Conservation (phyloP, 2,797 vertebrate genomes). For the Takifugu ocellatus region DNA sequence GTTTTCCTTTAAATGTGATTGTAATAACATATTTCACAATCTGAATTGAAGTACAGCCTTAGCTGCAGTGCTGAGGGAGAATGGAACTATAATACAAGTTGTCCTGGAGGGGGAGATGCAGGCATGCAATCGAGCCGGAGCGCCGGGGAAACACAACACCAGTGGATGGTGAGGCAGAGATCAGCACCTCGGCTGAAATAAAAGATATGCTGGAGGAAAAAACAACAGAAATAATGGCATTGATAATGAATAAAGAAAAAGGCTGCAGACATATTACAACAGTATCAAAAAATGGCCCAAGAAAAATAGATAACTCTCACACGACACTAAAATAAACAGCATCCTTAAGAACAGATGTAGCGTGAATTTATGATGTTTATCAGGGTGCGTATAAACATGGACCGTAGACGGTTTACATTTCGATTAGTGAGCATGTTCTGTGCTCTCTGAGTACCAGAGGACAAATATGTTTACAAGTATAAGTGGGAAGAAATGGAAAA, state of each 20-base stretch:
- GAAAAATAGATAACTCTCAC: conserved; percentile 41
- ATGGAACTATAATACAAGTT: conserved; percentile 65
- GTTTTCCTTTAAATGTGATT: conserved; percentile 18
- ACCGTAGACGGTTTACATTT: conserved; percentile 70
- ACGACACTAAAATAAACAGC: conserved; percentile 70
- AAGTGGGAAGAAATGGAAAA: conserved; percentile 37
- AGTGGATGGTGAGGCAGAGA: conserved; percentile 25
- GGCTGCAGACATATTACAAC: background rate
- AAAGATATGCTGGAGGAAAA: conserved; percentile 5
- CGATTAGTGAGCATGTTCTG: conserved; percentile 60
- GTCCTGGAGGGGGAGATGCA: conserved; percentile 83
- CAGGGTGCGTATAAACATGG: conserved; percentile 61
- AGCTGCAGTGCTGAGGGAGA: conserved; percentile 37
- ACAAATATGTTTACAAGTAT: conserved; percentile 49
- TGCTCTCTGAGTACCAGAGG: conserved; percentile 46
- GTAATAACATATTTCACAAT: conserved; percentile 48
- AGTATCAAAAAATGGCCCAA: conserved; percentile 5
- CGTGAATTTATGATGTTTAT: conserved; percentile 69
- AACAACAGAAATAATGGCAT: conserved; percentile 7
- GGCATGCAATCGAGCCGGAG: conserved; percentile 68
- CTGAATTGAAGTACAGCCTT: conserved; percentile 31
- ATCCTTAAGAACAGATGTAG: conserved; percentile 67
- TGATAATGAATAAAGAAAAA: background rate
- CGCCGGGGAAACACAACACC: conserved; percentile 37
- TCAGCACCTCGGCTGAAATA: conserved; percentile 28